phyloP scores from a whole-genome alignment of 2,113 vertebrate species.

The Carollia perspicillata region DNA sequence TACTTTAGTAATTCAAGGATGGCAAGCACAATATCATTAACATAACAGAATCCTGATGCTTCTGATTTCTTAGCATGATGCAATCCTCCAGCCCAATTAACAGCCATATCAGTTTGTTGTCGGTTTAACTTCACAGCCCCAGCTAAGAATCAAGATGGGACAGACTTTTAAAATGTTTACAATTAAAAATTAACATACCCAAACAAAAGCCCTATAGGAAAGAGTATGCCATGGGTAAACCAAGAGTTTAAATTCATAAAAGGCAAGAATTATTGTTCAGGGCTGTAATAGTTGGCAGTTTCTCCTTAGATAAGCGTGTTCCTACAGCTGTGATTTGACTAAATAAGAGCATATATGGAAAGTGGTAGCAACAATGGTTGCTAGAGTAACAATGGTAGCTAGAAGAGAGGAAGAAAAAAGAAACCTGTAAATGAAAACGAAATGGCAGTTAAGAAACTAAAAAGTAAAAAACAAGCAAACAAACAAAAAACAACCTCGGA shows the following conservation, averaged over 20 bases:
- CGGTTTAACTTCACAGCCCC: slow-evolving; percentile 90
- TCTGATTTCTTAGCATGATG: slow-evolving; percentile 90
- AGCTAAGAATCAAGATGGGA: slow-evolving; percentile 76
- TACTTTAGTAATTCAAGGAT: slow-evolving; percentile 90
- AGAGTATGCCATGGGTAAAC: neutral
- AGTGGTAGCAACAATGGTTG: neutral
- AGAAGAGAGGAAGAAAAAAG: neutral
- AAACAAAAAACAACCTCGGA: neutral
- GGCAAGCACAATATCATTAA: slow-evolving; percentile 90
- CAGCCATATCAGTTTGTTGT: slow-evolving; percentile 89
- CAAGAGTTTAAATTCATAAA: neutral
- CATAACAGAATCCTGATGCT: slow-evolving; percentile 89
- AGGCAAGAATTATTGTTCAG: neutral
- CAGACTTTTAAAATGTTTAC: neutral
- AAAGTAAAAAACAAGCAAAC: neutral
- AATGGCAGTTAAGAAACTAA: neutral
- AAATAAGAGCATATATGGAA: neutral
- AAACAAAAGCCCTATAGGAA: neutral
- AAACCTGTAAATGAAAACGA: neutral
- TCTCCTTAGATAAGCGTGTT: neutral
- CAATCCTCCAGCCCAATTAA: slow-evolving; percentile 90
- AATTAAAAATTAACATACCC: neutral
- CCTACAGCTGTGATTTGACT: neutral
- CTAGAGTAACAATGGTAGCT: neutral
- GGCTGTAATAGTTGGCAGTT: neutral